Base-by-base conservation (phyloP, 2,113 vertebrate species). In the Amazona guildingii region DNA sequence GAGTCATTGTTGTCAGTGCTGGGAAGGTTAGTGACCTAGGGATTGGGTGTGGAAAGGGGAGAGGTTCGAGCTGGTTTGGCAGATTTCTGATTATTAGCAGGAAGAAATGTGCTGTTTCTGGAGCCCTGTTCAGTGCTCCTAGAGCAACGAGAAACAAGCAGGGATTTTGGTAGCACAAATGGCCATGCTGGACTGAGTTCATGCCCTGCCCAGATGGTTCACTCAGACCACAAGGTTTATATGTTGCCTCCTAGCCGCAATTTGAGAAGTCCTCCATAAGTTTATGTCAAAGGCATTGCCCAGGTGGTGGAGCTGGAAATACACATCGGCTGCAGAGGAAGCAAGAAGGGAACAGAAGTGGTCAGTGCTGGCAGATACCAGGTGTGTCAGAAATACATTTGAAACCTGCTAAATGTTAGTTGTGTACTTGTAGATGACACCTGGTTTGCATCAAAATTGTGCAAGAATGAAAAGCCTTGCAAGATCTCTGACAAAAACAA, bases 41-140 rank as follows among this genome's bases (percentile, higher is more conserved):
- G 97, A 97, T 52, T 97, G 97, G 96, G 96, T 97, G 95, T 96
- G 97, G 95, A 97, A 75, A 95, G 55, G 90, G 92, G 92, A 97
- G 95, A 96, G 95, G 91, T 91, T 89, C 3, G 0, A 90, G 86
- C 93, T 96, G 62, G 64, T 92, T 96, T 97, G 95, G 94, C 96
- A 96, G 88, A 44, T 44, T 74, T 88, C 68, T 49, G 63, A 88
- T 90, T 90, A 81, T 94, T 92, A 94, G 78, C 59, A 91, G 90
- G 94, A 95, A 94, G 67, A 96, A 95, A 94, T 4, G 13, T 89
- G 83, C 52, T 73, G 81, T 89, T 95, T 91, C 57, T 81, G 51
- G 67, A 97, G 77, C 54, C 24, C 57, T 1, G 2, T 88, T 91
- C 80, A 92, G 6, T 51, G 52, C 69, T 93, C 67, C 18, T 89